Evolutionary conservation across 2,888 invertebrate genomes (phyloP).

Genomic region (Petrolisthes cinctipes): DNA sequence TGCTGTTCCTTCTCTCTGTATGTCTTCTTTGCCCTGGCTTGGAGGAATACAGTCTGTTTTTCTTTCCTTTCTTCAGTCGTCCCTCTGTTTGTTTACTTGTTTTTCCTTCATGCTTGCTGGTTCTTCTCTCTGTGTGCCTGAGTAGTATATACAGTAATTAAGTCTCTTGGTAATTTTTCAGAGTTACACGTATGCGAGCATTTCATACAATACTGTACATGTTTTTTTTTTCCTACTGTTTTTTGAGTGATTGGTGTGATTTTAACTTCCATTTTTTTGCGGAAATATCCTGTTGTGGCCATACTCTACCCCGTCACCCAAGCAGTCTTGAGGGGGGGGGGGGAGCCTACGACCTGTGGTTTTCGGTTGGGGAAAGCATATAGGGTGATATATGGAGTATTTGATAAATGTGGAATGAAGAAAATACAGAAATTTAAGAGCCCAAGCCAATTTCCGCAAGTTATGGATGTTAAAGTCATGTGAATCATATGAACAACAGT

Average conservation of each 20-base stretch:
- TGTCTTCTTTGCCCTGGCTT: not conserved
- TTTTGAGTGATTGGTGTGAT: not conserved
- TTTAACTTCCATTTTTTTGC: not conserved
- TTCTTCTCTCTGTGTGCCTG: not conserved
- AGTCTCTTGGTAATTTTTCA: no score
- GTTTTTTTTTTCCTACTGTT: not conserved
- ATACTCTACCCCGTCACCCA: no score
- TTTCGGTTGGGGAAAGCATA: no score
- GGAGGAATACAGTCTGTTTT: not conserved
- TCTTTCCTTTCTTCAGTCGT: not conserved
- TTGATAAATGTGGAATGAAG: not conserved
- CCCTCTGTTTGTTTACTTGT: not conserved
- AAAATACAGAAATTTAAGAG: no score
- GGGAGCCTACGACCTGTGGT: no score
- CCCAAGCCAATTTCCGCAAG: no score
- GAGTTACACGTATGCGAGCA: not conserved
- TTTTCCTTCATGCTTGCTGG: not conserved
- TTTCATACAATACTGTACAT: not conserved
- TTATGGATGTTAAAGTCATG: no score
- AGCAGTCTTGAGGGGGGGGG: no score
- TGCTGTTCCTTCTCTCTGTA: constrained; percentile 3
- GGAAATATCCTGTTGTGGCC: not conserved
- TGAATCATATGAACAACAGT: no score
- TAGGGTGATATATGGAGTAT: not conserved
- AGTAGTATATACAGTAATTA: no score